Conservation (phyloP, 2,113 vertebrate species). For the Dasyprocta punctata region DNA sequence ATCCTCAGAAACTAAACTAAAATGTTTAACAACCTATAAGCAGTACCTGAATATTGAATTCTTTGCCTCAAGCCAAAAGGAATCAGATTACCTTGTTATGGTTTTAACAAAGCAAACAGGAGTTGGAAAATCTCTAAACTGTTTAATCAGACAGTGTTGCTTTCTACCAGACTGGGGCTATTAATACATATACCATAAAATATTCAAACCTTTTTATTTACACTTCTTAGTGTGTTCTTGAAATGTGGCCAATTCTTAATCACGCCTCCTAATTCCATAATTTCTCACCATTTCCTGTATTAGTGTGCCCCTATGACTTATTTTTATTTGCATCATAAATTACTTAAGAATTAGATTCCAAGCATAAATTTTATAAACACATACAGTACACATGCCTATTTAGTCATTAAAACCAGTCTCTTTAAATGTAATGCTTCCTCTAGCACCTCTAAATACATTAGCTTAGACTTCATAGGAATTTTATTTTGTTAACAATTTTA, state of each 20-base stretch:
- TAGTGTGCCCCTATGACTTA: constrained; percentile 75
- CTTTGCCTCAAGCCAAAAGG: constrained; percentile 69
- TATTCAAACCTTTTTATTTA: constrained; percentile 72
- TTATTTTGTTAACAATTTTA: constrained; percentile 57
- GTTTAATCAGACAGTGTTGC: constrained; percentile 77
- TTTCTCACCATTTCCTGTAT: constrained; percentile 77
- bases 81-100: constrained; percentile 68
- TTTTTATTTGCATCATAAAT: constrained; percentile 85
- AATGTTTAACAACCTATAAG: constrained; percentile 85
- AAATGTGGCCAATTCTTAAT: constrained; percentile 64
- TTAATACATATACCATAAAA: constrained; percentile 82
- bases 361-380: constrained; percentile 83
- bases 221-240: constrained; percentile 71
- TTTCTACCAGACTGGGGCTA: constrained; percentile 76
- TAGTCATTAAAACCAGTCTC: constrained; percentile 80
- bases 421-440: constrained; percentile 80
- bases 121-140: constrained; percentile 76
- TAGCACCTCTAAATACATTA: constrained; percentile 1
- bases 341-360: constrained; percentile 78
- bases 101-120: constrained; percentile 70
- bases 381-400: constrained; percentile 60
- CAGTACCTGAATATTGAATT: constrained; percentile 74
- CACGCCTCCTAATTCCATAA: constrained; percentile 70
- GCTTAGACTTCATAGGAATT: constrained; percentile 37
- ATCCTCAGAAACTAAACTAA: constrained; percentile 77